Percentiles rank a stretch among this genome's conserved stretches.
phyloP scores from a whole-genome alignment of 2,888 invertebrate species.

The Emmelina monodactyla region DNA sequence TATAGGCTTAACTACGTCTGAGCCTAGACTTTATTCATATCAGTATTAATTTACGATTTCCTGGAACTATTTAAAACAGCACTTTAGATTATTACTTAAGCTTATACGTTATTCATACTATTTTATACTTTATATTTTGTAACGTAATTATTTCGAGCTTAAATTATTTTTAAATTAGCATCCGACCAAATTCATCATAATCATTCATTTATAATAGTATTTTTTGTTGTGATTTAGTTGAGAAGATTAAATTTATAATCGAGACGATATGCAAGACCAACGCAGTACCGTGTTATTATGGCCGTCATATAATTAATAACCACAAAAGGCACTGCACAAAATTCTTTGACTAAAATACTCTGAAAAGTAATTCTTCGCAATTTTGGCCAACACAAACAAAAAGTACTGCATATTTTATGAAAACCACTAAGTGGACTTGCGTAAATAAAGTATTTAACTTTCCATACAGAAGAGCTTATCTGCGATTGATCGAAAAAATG shows the following conservation, averaged over 20 bases:
- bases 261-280: constrained; percentile 31
- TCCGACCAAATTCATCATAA: too few relatives aligned
- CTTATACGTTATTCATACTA: too few relatives aligned
- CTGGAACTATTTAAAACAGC: neutral
- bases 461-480: neutral
- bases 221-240: constrained; percentile 33
- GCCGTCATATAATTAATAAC: constrained; percentile 40
- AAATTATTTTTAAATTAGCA: too few relatives aligned
- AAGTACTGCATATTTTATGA: neutral
- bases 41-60: neutral
- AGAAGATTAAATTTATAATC: constrained; percentile 33
- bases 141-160: too few relatives aligned
- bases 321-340: constrained; percentile 19
- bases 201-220: too few relatives aligned
- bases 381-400: neutral
- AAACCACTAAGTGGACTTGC: neutral
- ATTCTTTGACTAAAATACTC: neutral
- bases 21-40: neutral
- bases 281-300: constrained; percentile 45
- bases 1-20: constrained; percentile 7
- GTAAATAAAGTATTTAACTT: neutral
- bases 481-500: constrained; percentile 1
- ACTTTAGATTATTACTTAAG: too few relatives aligned
- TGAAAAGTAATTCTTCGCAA: neutral
- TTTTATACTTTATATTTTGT: too few relatives aligned